Conservation (phyloP, 2,888 invertebrate species). For the Trissolcus japonicus region DNA sequence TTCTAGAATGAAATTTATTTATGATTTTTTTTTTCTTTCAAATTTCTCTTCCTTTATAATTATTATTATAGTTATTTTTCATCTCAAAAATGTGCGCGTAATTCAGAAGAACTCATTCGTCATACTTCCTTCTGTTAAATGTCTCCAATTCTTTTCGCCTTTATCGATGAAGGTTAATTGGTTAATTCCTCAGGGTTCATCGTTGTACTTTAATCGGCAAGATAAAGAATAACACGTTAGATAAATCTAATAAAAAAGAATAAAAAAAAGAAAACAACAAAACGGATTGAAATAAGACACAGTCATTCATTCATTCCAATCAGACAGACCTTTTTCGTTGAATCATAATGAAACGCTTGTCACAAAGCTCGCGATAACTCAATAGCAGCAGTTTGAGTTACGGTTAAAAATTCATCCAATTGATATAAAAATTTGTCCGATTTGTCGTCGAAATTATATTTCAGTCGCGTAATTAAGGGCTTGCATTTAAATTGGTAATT, state of each 20-base stretch:
- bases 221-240: not conserved
- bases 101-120: too few relatives aligned
- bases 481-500: too few relatives aligned
- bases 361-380: not conserved
- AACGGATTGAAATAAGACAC: not conserved
- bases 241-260: not conserved
- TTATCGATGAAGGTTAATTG: not conserved
- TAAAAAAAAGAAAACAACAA: not conserved
- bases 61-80: too few relatives aligned
- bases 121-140: too few relatives aligned
- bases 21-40: too few relatives aligned
- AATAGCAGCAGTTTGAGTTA: not conserved
- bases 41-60: too few relatives aligned
- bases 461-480: too few relatives aligned
- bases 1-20: too few relatives aligned
- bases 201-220: not conserved
- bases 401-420: too few relatives aligned
- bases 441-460: too few relatives aligned
- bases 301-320: conserved; percentile 7
- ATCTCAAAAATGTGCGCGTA: too few relatives aligned
- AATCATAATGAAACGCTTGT: conserved; percentile 11
- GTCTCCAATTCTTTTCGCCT: not conserved
- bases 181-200: not conserved
- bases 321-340: not conserved
- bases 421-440: too few relatives aligned